Evolutionary conservation across 2,113 vertebrate genomes (phyloP).

Genomic region (Tonatia bakeri): DNA sequence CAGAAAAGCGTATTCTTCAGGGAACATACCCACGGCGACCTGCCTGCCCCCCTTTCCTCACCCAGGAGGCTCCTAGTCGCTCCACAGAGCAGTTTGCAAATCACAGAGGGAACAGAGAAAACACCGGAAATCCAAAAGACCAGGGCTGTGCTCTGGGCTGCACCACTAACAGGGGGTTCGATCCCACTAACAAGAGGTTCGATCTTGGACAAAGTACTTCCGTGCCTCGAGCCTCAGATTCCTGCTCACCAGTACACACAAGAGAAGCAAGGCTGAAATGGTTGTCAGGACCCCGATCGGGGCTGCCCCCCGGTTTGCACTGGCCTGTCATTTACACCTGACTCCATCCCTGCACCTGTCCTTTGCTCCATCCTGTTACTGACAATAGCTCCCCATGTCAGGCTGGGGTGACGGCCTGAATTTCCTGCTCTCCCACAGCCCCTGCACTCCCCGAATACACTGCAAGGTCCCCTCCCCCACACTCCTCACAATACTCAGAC

Average conservation of each 20-base stretch:
- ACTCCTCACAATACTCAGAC: neutral
- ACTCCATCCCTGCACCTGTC: neutral
- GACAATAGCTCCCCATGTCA: neutral
- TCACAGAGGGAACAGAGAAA: neutral
- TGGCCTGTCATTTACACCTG: neutral
- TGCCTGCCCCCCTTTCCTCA: too few species aligned
- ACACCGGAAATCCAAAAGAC: neutral
- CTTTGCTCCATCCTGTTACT: neutral
- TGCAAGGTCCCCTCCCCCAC: neutral
- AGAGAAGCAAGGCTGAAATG: rapidly evolving
- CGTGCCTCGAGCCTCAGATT: neutral
- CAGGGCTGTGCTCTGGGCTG: neutral
- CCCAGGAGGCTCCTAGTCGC: neutral
- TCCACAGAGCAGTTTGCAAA: neutral
- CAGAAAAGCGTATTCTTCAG: neutral
- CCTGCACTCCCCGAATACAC: neutral
- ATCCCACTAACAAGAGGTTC: neutral
- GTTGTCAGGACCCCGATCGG: neutral
- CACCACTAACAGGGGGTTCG: neutral
- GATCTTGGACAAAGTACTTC: neutral
- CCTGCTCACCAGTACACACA: neutral
- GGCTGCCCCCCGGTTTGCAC: too few species aligned
- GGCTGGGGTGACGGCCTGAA: neutral
- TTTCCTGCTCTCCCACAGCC: neutral
- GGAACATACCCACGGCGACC: neutral